Evolutionary conservation across 2,113 vertebrate genomes (phyloP), one percentile per base, ranked within the genome.

Genomic region (Zosterops hypoxanthus): DNA sequence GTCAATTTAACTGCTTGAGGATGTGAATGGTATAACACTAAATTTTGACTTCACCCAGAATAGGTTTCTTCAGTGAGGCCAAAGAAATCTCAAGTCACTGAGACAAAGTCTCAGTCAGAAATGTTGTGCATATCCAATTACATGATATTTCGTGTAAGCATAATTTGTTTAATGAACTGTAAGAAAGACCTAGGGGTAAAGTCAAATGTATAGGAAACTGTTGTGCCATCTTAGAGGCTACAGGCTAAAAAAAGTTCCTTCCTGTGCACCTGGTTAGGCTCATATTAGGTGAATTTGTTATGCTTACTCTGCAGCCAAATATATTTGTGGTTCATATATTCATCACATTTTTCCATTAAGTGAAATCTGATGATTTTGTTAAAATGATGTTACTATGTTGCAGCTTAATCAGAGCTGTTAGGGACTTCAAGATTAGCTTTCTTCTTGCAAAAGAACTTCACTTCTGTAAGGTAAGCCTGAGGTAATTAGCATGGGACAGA

Each of bases 401-500:
- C 4, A 9, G 21, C 20, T 64, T 76, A 57, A 50, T 36, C 12
- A 42, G 86, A 72, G 31, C 16, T 65, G 61, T 77, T 80, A 69
- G 22, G 28, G 21, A n/a, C 24, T 68, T 68, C 3, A 72, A 44
- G 34, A 26, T 12, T 13, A 82, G 12, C 18, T 63, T 82, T 73
- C 5, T n/a, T 36, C 53, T 72, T 70, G 61, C 23, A 68, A 69
- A 82, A 77, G 53, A 33, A 6, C 53, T 57, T 75, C 29, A 68
- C 8, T 52, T 68, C 23, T 76, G 26, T 41, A 55, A 79, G 57
- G 23, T 18, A 63, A 86, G 6, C 11, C 22, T 50, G 24, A 63
- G 25, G 16, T 39, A 52, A 70, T 1, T 0, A 50, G 4, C 10
- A 50, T 0, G 0, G n/a, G 26, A 39, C 14, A 41, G 41, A 41